Evolutionary conservation across 2,888 invertebrate genomes (phyloP).

Genomic region (Tetragonisca angustula): DNA sequence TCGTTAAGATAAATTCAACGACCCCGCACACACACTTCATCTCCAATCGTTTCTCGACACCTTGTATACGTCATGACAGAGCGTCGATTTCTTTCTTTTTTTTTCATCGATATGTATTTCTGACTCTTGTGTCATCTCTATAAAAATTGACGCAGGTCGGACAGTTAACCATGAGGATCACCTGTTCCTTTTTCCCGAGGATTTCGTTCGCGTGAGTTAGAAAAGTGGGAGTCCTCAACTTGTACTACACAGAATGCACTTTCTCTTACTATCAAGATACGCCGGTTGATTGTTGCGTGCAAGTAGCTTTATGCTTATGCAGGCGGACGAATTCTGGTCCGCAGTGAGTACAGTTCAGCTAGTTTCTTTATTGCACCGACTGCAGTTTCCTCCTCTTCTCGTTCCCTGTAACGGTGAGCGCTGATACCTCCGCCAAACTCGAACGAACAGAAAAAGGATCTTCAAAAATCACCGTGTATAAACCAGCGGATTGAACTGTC

Average conservation of each 20-base stretch:
- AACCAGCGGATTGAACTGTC: constrained; percentile 1
- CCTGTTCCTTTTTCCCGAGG: neutral
- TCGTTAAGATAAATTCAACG: constrained; percentile 46
- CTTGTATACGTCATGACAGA: constrained; percentile 13
- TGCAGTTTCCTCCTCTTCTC: neutral
- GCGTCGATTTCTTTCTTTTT: too few species aligned
- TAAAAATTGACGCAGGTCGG: neutral
- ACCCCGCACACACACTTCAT: constrained; percentile 50
- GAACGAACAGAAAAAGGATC: neutral
- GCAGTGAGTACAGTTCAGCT: constrained; percentile 41
- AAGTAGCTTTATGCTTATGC: neutral
- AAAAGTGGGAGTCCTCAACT: neutral
- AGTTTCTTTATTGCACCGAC: constrained; percentile 50
- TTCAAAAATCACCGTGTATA: constrained; percentile 31
- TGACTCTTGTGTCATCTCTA: neutral
- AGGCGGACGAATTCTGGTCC: constrained; percentile 37
- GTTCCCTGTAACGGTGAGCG: neutral
- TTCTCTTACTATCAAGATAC: constrained; percentile 52
- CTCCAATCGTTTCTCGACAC: constrained; percentile 58
- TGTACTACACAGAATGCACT: constrained; percentile 22
- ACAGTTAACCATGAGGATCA: neutral
- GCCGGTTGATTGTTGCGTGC: constrained; percentile 36
- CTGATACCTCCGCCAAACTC: neutral
- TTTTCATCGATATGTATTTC: neutral
- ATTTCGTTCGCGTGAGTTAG: neutral